These are phyloP conservation scores for Scomberomorus guttatus DNA, from an alignment of 2,797 vertebrate species.

Conservation along the genomic window DNA sequence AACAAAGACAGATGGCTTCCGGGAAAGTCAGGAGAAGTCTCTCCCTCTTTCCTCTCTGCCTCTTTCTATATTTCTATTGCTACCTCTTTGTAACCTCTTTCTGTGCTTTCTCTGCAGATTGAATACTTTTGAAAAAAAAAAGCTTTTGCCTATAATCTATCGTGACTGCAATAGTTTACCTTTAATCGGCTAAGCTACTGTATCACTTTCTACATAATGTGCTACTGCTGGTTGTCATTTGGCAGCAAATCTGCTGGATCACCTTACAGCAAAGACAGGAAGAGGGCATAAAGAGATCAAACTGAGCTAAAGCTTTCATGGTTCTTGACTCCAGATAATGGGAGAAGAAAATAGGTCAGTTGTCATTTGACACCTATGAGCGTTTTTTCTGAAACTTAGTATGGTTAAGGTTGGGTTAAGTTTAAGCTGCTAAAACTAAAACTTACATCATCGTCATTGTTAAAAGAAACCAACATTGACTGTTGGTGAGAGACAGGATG, in stretches of 20 bases:
- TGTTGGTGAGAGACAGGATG: no score
- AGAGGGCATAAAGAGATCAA: background rate
- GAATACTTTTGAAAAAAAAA: background rate
- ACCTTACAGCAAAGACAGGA: background rate
- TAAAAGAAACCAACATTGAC: background rate
- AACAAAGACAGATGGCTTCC: slow-evolving; percentile 68
- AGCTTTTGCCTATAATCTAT: background rate
- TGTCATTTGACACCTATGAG: background rate
- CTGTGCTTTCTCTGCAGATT: slow-evolving; percentile 5
- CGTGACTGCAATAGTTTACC: no score
- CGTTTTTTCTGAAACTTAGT: background rate
- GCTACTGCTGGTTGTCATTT: background rate
- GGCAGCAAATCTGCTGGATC: background rate
- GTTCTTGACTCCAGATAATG: background rate
- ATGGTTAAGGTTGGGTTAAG: background rate
- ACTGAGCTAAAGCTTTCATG: fast-evolving
- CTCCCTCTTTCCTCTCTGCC: slow-evolving; percentile 15
- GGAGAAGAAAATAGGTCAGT: background rate
- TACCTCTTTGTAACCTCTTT: background rate
- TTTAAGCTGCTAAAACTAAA: background rate
- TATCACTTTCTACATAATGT: no score
- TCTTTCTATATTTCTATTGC: slow-evolving; percentile 14
- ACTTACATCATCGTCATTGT: background rate
- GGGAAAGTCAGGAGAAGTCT: slow-evolving; percentile 47
- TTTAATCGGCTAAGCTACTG: no score